Evolutionary conservation across 92 coral and sea anemone species (phyloP), one percentile per base, ranked within the genome.

Genomic region (Nematostella vectensis): DNA sequence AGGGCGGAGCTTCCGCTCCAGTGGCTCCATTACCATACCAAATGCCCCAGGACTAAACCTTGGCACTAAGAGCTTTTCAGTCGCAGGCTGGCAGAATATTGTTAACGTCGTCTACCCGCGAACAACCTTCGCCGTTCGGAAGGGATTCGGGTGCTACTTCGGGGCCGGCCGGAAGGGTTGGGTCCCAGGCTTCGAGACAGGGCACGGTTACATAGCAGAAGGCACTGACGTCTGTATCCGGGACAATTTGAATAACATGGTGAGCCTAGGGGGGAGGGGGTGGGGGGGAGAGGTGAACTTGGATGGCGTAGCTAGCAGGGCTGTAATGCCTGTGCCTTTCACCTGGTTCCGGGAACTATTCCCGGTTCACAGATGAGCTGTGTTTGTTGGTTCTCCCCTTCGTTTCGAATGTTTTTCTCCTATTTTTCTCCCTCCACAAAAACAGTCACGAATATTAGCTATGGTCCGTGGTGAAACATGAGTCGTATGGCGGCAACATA

Each of bases 111-210:
- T 55, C 0, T 71, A 82, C 54, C 89, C 89, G 16, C 45, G 42
- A 43, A 76, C 89, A 51, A 82, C 83, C 13, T 82, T 82, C 24
- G 83, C 89, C 27, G 83, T 82, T 22, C 64, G 54, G 52, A 61
- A 82, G 59, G 84, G 89, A 13, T 50, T 0, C 20, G 84, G 89
- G 19, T 82, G 89, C 55, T 76, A 71, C 23, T 71, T 45, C 53
- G 48, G 26, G 0, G 40, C 83, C 1, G 69, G 70, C 10, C n/a
- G 61, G 16, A 1, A 23, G 0, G 76, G 73, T 6, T 61, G 73
- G 76, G 2, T 11, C 16, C 77, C 89, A 37, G 84, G 84, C 53
- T 82, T 82, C 79, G 84, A 82, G 57, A 77, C 44, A 21, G 80
- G 54, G 19, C 87, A 80, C 55, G 77, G 78, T 28, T 74, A 80